Base-by-base conservation (phyloP, 2,888 invertebrate genomes). In the Amphipyra tragopoginis region DNA sequence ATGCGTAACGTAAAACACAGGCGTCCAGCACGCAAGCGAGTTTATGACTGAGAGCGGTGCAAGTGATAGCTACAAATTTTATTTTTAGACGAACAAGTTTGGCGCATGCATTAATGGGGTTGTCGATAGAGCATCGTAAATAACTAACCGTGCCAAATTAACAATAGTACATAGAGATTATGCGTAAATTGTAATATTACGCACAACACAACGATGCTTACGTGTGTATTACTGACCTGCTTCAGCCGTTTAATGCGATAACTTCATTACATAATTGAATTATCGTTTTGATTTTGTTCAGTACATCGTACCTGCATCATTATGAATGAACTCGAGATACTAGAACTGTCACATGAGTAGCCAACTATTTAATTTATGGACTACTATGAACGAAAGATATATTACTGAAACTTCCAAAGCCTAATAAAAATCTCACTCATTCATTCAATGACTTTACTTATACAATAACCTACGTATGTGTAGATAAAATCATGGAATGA, bases 11-110 rank as follows among this genome's bases (percentile, higher is more conserved):
- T 67, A 59, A 63, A 65, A 81, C 83, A 84, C 92, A 80, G 78
- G 85, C 88, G 86, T 69, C 55, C 87, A 47, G 72, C 61, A 45
- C 82, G 81, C 82, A 77, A 83, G 79, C 85, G 72, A 52, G 54
- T 64, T 67, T 71, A 77, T 71, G 65, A 79, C 79, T 79, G 79
- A 80, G 58, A 48, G 51, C 61, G 61, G 45, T 66, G 70, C 75
- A 64, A 66, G 69, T 67, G 66, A 77, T 77, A 75, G 70, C 65
- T 69, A 66, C 49, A 9, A 48, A 65, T 58, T 63, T 65, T 79
- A 79, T 77, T 80, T 77, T 79, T 80, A 80, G 75, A 64, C 60
- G 54, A 50, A 54, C 75, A 48, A 66, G 77, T 72, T 77, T 77
- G 80, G 78, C 78, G 65, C 72, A 54, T 75, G 70, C 71, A 75